Conservation (phyloP, 2,888 invertebrate species). For the Antheraea yamamai region DNA sequence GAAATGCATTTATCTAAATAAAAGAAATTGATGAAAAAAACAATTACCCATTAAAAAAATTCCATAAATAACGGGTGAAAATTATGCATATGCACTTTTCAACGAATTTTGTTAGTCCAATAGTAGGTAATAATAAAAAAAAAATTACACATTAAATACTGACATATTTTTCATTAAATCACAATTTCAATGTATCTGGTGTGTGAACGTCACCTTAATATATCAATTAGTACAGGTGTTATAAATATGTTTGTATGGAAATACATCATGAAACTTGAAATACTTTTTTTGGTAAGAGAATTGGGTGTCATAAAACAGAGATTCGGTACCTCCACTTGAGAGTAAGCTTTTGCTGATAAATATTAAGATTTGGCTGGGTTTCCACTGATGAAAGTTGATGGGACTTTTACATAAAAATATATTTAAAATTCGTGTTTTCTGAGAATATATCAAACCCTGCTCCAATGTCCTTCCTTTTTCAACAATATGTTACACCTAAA, state of each 20-base stretch:
- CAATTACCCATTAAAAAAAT: background rate
- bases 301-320: background rate
- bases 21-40: background rate
- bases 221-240: background rate
- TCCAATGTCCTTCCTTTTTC: background rate
- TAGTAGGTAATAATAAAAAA: background rate
- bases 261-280: background rate
- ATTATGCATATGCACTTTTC: background rate
- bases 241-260: background rate
- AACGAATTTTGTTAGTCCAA: too few relatives aligned
- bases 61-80: background rate
- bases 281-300: background rate
- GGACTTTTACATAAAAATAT: background rate
- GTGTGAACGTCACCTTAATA: background rate
- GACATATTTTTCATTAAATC: background rate
- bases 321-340: slow-evolving; percentile 2
- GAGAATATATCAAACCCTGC: background rate
- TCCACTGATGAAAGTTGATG: background rate
- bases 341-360: background rate
- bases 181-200: background rate
- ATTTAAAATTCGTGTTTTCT: background rate
- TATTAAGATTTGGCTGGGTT: background rate
- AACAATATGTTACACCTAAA: background rate
- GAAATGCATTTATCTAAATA: background rate
- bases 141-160: background rate